phyloP scores from a whole-genome alignment of 2,797 vertebrate species.

The Anguilla anguilla region DNA sequence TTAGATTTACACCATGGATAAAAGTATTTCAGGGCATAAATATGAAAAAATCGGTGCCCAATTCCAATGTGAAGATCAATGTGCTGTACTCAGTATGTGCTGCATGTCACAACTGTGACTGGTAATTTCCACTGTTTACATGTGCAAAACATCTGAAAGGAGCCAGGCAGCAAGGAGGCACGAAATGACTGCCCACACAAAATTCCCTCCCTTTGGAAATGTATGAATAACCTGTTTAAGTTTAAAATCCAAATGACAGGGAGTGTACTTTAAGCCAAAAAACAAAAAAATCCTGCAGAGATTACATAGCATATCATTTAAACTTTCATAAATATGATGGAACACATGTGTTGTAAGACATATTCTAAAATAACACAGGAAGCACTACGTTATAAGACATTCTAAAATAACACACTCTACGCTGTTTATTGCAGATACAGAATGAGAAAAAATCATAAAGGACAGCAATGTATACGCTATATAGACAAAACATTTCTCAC shows the following conservation, averaged over 20 bases:
- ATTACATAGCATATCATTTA: not conserved
- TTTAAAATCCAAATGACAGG: not conserved
- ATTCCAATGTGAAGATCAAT: not conserved
- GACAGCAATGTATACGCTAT: not conserved
- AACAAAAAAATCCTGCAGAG: not conserved
- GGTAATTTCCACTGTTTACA: not conserved
- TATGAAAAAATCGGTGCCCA: not conserved
- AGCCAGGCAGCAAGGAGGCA: not conserved
- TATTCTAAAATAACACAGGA: slow-evolving; percentile 1
- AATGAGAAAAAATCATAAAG: not conserved
- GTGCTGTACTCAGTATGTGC: not conserved
- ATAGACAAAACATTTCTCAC: not conserved
- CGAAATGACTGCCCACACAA: not conserved
- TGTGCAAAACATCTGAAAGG: not conserved
- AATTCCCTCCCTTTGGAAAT: not conserved
- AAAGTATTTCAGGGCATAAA: not conserved
- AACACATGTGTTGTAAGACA: not conserved
- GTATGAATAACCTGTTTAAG: not conserved
- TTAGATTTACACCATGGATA: not conserved
- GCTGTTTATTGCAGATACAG: not conserved
- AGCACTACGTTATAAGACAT: not conserved
- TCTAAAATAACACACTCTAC: not conserved
- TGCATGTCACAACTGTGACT: not conserved
- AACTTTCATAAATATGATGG: not conserved
- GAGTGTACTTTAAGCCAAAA: not conserved